Evolutionary conservation across 2,797 vertebrate genomes (phyloP), one percentile per base, ranked within the genome.

Genomic region (Lates japonicus): DNA sequence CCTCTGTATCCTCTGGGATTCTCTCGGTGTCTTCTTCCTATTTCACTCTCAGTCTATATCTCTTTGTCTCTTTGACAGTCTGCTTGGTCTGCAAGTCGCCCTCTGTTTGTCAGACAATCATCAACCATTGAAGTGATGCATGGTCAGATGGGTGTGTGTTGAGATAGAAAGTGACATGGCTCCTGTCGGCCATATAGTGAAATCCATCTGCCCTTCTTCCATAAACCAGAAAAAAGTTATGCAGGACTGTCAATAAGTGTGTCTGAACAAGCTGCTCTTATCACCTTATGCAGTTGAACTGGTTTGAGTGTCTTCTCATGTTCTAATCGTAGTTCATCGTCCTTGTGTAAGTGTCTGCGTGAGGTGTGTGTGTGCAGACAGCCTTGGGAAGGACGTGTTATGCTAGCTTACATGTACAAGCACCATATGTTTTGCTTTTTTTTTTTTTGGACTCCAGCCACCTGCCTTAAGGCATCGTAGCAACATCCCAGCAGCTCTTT

Each of bases 191-290:
- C n/a, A 93, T 92, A 93, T 92, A 92, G 87, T 83, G n/a, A 61
- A 83, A 87, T 83, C 91, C 92, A 93, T 93, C 90, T 93, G 94
- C n/a, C 70, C 79, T 76, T 70, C 74, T 73, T 81, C 66, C 33
- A n/a, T n/a, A n/a, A n/a, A n/a, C n/a, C n/a, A n/a, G n/a, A 49
- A 78, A 87, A 74, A 91, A 87, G 80, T 92, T 79, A 52, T 46
- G 39, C 54, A 63, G 76, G 74, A 85, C 42, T n/a, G 54, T 84
- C 61, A 77, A 66, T 35, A 58, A 82, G 64, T 66, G 51, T 58
- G 78, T 77, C 79, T 42, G 41, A 70, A 81, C 70, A 70, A 75
- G 74, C 78, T 70, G 67, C 54, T 79, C 60, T 25, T 29, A 42
- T 81, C 64, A 76, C 73, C 42, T 37, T 61, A 42, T 62, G 72